Evolutionary conservation across 2,888 invertebrate species (phyloP), one percentile per base, ranked within the genome.

Genomic region (Disparrhopalites patrizii): DNA sequence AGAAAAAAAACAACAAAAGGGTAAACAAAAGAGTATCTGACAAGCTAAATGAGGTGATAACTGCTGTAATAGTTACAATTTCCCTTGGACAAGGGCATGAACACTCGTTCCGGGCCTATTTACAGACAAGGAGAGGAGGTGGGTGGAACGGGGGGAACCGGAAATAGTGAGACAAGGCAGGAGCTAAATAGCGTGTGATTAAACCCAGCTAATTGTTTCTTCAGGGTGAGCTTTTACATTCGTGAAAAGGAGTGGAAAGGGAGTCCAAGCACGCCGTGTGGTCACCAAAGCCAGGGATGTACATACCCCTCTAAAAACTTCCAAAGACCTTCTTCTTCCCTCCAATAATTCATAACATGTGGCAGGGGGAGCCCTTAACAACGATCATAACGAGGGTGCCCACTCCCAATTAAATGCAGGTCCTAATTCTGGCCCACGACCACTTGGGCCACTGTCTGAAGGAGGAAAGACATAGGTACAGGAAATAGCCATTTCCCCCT

Each of bases 151-250:
- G 38, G 38, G 54, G 63, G 25, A 47, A 67, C 63, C 60, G 67
- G 67, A 67, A 64, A 64, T 30, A 56, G 36, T 40, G 67, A 62
- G 57, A 63, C 63, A 58, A 54, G 67, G 43, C 57, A 30, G 31
- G 58, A 57, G 51, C 27, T 54, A 30, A 68, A 65, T 54, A 56
- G 50, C 28, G 47, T 65, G 61, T 62, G 51, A 68, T 65, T 65
- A 68, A 64, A 55, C 18, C 27, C 52, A 7, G 54, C 55, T 68
- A 65, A 65, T 65, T 68, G 68, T 68, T 68, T 68, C 68, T 50
- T 50, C 33, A n/a, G 60, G 60, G 60, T 47, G 60, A 47, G 47
- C 47, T 47, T n/a, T n/a, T n/a, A n/a, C n/a, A 47, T 47, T 47
- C 13, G 23, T 3, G 47, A 5, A 47, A 3, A 20, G 25, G 23